phyloP scores from a whole-genome alignment of 2,113 vertebrate genomes.

The Danio rerio region GRCz12tu NC_133190.1:36859001-36859500 shows the following conservation, averaged over 20 bases:
- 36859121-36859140: constrained; percentile 80
- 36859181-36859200: constrained; percentile 72
- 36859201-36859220: constrained; percentile 65
- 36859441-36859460: constrained; percentile 48
- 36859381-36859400: constrained; percentile 30
- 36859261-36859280: constrained; percentile 66
- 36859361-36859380: constrained; percentile 70
- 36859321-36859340: constrained; percentile 54
- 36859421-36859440: neutral
- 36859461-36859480: constrained; percentile 60
- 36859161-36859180: constrained; percentile 53
- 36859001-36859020: constrained; percentile 63
- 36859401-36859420: neutral
- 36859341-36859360: constrained; percentile 63
- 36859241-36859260: constrained; percentile 73
- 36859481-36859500: constrained; percentile 67
- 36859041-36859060: constrained; percentile 78
- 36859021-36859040: constrained; percentile 65
- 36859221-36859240: constrained; percentile 71
- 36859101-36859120: constrained; percentile 83
- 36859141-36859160: constrained; percentile 73
- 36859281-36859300: constrained; percentile 36
- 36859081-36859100: constrained; percentile 84
- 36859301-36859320: constrained; percentile 73
- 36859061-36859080: constrained; percentile 79